Evolutionary conservation across 2,797 vertebrate genomes (phyloP).

Genomic region (Borostomias antarcticus): DNA sequence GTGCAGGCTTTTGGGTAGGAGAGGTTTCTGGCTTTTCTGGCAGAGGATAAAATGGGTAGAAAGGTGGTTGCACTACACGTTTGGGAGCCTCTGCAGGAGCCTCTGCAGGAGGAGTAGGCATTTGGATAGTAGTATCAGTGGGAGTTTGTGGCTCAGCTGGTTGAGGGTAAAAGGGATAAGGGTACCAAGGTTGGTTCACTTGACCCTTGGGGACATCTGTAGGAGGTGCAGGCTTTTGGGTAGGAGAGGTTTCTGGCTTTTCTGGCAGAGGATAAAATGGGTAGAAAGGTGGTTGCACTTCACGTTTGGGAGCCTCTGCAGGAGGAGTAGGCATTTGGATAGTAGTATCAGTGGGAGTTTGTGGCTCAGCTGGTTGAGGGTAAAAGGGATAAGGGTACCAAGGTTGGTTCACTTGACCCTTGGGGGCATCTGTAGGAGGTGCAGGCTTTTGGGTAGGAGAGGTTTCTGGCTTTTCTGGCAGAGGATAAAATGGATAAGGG

Average conservation of each 20-base stretch:
- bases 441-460: neutral
- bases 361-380: neutral
- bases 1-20: neutral
- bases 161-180: neutral
- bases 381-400: conserved; percentile 13
- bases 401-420: neutral
- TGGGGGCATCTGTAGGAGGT: neutral
- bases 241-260: neutral
- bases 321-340: neutral
- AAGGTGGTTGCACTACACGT: neutral
- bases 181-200: neutral
- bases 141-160: neutral
- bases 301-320: no score
- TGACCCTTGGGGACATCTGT: conserved; percentile 4
- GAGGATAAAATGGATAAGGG: neutral
- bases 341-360: neutral
- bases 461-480: neutral
- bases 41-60: conserved; percentile 14
- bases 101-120: neutral
- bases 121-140: neutral
- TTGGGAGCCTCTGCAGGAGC: neutral
- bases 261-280: neutral
- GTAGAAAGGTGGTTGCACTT: neutral
- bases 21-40: neutral
- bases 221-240: neutral